Base-by-base conservation (phyloP, 2,113 vertebrate genomes). In the Merops nubicus region DNA sequence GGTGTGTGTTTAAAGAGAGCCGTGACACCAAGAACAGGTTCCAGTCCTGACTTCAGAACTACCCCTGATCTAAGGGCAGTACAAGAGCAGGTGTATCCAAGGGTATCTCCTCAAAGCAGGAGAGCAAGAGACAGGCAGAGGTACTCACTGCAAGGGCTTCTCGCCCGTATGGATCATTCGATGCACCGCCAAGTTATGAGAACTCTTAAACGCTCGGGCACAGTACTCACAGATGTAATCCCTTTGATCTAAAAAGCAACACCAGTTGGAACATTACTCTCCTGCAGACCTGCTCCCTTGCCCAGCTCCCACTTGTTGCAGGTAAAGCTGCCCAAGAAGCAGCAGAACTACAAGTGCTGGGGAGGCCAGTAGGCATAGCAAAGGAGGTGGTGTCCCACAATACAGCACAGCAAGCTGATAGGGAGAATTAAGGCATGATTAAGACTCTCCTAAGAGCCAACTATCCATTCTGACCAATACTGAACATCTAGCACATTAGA, bases 171-270 rank as follows among this genome's bases (percentile, higher is more conserved):
- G 99, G 96, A 99, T 99, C 99, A 99, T 99, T 23, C 99, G 98
- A 94, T 99, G 99, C 86, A 99, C 99, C 7, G 99, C 99, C 98
- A 99, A 97, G 93, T 99, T 99, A 94, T 99, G 99, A 77, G 99
- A 99, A 91, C 99, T 99, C 98, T 99, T 99, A 96, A 99, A 99
- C 36, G 99, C 99, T 53, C 99, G 99, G 93, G 99, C 99, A 45
- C 99, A 99, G 90, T 99, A 99, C 97, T 99, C 99, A 92, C 99
- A 99, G 96, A 99, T 99, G 97, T 99, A 99, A 97, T 99, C 99
- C 88, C 99, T 98, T 97, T 99, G 99, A 98, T 99, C 99, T 98
- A 93, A 85, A 96, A 92, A 36, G 51, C 63, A 96, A 78, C 17
- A 82, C 20, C 78, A 40, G 68, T 51, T 57, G 21, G 45, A 91